Evolutionary conservation across 2,888 invertebrate genomes (phyloP), one percentile per base, ranked within the genome.

Genomic region (Cephus pulcher): DNA sequence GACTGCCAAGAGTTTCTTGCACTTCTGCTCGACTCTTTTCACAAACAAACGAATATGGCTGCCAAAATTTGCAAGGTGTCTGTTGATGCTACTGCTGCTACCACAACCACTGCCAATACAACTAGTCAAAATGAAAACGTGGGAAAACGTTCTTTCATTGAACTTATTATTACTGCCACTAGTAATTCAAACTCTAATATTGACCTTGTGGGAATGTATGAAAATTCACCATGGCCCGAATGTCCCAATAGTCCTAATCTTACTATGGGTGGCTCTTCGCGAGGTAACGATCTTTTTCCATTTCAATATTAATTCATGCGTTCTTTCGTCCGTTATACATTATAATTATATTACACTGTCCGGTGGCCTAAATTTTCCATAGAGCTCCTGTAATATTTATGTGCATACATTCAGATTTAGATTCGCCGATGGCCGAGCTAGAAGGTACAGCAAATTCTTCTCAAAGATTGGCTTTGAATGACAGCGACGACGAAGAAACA

Each of bases 1-100:
- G 95, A 95, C 87, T 95, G 94, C 89, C 94, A 95, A 89, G 95
- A 95, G 88, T 95, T 95, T 87, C 91, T 95, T 79, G 94, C 94
- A 11, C 90, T 95, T 33, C 88, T 94, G 69, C 88, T 95, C 82
- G 94, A 94, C 85, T 93, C 93, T 3, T 90, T 95, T 12, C 94
- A 95, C 85, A 94, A 95, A 85, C 94, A 94, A 87, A 92, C 94
- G 86, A 92, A 93, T 80, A 86, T 89, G 74, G 92, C 92, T 34
- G 86, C 84, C 76, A 91, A 91, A 80, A 88, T 83, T 81, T 86
- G 86, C 82, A 87, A 88, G 80, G 83, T 88, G 80, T 85, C 89
- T 79, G 85, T 87, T 33, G 40, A 12, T 40, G 15, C 40, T 15
- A 15, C 40, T 40, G 40, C 40, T 40, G 85, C 87, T 33, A 85